A percentile compares a stretch with the other conserved stretches of the same genome.
Evolutionary conservation across 1,140 invertebrate species (phyloP).

Genomic region (Rhopalosiphum maidis): DNA sequence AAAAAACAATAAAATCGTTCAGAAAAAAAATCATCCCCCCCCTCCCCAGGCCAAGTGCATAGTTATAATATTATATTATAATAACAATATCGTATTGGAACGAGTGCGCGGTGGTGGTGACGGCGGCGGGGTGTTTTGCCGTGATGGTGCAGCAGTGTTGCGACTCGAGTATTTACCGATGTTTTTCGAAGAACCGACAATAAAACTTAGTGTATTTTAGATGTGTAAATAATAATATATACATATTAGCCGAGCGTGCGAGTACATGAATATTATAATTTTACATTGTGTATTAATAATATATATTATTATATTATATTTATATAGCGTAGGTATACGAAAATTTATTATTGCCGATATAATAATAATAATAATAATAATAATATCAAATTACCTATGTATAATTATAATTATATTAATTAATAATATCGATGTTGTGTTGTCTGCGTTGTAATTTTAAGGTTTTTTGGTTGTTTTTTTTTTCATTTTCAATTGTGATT

Average conservation of each 20-base stretch:
- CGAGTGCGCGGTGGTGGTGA: background rate
- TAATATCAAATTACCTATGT: background rate
- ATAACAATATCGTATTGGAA: background rate
- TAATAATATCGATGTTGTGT: background rate
- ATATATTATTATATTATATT: background rate
- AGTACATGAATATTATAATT: background rate
- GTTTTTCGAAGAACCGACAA: background rate
- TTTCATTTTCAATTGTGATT: background rate
- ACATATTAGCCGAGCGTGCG: background rate
- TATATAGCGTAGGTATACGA: background rate
- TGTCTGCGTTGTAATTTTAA: background rate
- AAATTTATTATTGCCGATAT: background rate
- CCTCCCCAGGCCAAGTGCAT: background rate
- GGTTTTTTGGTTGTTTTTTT: background rate
- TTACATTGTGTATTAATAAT: background rate
- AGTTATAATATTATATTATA: no score
- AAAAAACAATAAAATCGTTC: no score
- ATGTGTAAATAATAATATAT: background rate
- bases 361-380: background rate
- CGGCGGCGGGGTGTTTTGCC: no score
- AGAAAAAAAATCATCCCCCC: no score
- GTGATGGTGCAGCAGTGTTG: background rate
- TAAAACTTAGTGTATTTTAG: slow-evolving; percentile 11
- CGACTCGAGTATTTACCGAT: background rate
- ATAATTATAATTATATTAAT: background rate